Percentiles rank a stretch among this genome's conserved stretches.
Conservation (phyloP, 1,140 invertebrate species). For the Drosophila insularis region DNA sequence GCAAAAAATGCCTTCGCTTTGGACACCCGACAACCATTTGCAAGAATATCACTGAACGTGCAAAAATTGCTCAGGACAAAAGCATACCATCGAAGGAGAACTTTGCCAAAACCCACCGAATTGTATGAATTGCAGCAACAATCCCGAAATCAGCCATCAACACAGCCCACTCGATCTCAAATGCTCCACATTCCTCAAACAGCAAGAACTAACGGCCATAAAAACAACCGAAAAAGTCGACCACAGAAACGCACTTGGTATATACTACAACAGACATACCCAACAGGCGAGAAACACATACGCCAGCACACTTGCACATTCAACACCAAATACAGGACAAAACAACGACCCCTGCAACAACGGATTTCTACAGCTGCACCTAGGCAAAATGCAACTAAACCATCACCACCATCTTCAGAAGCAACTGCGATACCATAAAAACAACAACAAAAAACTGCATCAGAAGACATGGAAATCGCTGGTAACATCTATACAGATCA, state of each 20-base stretch:
- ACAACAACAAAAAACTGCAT: too few species aligned
- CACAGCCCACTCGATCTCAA: constrained; percentile 13
- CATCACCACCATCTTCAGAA: too few species aligned
- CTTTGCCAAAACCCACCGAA: neutral
- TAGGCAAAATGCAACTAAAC: too few species aligned
- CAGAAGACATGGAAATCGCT: neutral
- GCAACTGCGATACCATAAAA: too few species aligned
- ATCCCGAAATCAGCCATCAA: neutral
- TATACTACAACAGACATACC: constrained; percentile 2
- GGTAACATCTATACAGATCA: too few species aligned
- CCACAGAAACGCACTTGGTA: too few species aligned
- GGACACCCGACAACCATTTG: constrained; percentile 16
- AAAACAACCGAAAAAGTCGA: constrained; percentile 3
- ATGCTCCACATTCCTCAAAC: neutral
- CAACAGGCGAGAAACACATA: constrained; percentile 14
- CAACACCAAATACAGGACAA: too few species aligned
- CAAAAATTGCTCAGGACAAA: constrained; percentile 7
- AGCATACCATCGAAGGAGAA: constrained; percentile 12
- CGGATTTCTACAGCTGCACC: too few species aligned
- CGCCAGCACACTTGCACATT: neutral
- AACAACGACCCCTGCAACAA: too few species aligned
- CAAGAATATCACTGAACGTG: neutral
- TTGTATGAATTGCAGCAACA: too few species aligned
- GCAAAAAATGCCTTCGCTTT: constrained; percentile 18
- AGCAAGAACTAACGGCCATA: neutral